phyloP scores from a whole-genome alignment of 2,888 invertebrate genomes.

The Hesperia comma region DNA sequence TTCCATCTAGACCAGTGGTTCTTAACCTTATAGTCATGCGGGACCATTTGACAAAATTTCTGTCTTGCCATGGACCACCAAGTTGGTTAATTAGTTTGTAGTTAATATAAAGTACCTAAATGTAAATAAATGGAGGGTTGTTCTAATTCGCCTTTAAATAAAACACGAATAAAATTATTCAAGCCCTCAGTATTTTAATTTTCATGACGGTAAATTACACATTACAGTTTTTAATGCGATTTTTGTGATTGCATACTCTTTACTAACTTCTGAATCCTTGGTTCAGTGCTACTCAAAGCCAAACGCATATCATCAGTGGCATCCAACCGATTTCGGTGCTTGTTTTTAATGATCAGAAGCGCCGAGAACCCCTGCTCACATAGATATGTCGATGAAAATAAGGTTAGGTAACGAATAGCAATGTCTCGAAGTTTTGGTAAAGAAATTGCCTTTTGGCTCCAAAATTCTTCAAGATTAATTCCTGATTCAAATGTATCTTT shows the following conservation, averaged over 20 bases:
- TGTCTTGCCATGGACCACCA: conserved; percentile 8
- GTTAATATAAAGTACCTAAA: conserved; percentile 6
- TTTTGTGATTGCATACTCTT: conserved; percentile 41
- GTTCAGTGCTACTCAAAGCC: conserved; percentile 39
- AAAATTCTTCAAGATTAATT: conserved; percentile 20
- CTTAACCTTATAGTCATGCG: conserved; percentile 4
- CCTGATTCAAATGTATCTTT: conserved; percentile 2
- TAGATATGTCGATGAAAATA: conserved; percentile 42
- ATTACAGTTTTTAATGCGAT: conserved; percentile 10
- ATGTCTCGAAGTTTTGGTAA: conserved; percentile 44
- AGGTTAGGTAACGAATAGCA: conserved; percentile 39
- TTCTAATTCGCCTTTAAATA: not conserved
- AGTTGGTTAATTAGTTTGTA: not conserved
- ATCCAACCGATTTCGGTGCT: conserved; percentile 38
- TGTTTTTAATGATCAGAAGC: conserved; percentile 44
- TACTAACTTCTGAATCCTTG: conserved; percentile 38
- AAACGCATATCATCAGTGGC: not conserved
- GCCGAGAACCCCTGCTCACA: conserved; percentile 43
- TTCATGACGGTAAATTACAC: conserved; percentile 2
- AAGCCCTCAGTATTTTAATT: not conserved
- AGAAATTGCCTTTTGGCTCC: conserved; percentile 43
- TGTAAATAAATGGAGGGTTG: conserved; percentile 9
- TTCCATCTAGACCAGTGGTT: conserved; percentile 1
- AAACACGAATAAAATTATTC: not conserved
- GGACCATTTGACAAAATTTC: conserved; percentile 10